phyloP scores from a whole-genome alignment of 2,113 vertebrate species.

The Spilogale gracilis region DNA sequence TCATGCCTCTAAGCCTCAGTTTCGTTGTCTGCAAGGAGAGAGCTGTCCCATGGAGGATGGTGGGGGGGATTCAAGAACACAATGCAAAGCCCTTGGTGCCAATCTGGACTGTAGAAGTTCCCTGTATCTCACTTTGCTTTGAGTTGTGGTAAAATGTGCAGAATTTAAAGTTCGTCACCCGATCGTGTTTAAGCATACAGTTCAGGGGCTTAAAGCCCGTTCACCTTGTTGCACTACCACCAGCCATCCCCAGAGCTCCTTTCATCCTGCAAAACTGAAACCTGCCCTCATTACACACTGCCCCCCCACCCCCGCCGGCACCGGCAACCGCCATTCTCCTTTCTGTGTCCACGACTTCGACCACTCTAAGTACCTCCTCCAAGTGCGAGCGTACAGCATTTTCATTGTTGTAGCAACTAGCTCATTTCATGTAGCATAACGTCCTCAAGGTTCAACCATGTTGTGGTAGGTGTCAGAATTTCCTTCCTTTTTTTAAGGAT shows the following conservation, averaged over 20 bases:
- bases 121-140: neutral
- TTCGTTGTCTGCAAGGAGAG: neutral
- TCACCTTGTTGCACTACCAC: neutral
- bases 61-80: neutral
- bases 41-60: neutral
- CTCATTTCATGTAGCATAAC: neutral
- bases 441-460: neutral
- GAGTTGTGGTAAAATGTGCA: neutral
- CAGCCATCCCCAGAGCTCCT: neutral
- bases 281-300: neutral
- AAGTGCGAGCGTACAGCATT: neutral
- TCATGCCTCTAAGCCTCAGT: neutral
- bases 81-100: neutral
- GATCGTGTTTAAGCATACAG: neutral
- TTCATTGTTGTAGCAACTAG: neutral
- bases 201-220: neutral
- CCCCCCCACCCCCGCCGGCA: fast-evolving
- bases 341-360: neutral
- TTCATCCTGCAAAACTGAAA: neutral
- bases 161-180: neutral
- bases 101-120: neutral
- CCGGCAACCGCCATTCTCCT: neutral
- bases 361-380: fast-evolving
- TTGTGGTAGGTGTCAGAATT: neutral
- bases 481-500: neutral